Evolutionary conservation across 2,797 vertebrate species (phyloP).

Genomic region (Pteropus rufus): DNA sequence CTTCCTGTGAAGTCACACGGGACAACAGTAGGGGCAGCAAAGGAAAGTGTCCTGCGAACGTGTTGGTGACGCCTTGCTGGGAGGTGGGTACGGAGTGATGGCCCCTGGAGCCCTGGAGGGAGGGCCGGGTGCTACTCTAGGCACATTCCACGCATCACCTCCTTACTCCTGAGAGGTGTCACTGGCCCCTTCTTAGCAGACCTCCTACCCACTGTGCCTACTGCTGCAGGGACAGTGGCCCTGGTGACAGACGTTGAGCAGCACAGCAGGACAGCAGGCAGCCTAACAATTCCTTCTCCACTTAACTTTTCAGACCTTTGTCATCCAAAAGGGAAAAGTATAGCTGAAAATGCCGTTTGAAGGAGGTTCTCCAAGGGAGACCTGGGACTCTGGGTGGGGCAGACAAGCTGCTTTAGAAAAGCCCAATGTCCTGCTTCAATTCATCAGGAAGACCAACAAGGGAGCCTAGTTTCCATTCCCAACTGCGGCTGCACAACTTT

Average conservation of each 20-base stretch:
- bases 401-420: not conserved
- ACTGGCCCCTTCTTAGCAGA: not conserved
- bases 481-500: not conserved
- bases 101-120: not conserved
- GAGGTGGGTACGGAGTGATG: accelerated
- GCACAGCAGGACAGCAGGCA: not conserved
- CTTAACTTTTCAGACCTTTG: not conserved
- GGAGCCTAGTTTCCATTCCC: not conserved
- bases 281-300: not conserved
- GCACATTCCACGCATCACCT: accelerated
- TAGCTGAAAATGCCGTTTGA: accelerated
- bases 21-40: not conserved
- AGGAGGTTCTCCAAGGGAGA: accelerated
- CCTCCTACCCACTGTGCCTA: accelerated
- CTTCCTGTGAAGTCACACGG: accelerated
- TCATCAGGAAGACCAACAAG: accelerated
- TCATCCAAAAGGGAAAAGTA: not conserved
- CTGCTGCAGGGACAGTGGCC: accelerated
- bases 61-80: not conserved
- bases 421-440: accelerated
- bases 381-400: accelerated
- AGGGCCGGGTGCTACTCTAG: not conserved
- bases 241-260: not conserved
- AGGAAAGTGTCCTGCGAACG: accelerated
- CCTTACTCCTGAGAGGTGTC: not conserved